Percentiles rank a stretch among this genome's conserved stretches.
phyloP scores from a whole-genome alignment of 2,113 vertebrate species.

The Potamarius usumacintae region DNA sequence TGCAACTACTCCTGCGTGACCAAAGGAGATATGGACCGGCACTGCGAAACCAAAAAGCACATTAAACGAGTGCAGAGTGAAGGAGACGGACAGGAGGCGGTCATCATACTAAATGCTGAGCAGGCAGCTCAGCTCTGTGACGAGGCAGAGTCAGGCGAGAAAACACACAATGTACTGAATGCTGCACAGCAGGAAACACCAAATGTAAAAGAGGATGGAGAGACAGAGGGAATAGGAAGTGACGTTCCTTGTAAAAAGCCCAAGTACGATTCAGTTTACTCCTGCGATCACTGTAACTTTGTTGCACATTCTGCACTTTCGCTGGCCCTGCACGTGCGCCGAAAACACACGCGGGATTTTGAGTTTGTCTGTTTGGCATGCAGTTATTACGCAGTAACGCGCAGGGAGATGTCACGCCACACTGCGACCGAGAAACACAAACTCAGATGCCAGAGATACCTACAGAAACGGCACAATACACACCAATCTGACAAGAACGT shows the following conservation, averaged over 20 bases:
- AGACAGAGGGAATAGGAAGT: conserved; percentile 43
- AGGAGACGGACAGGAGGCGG: conserved; percentile 46
- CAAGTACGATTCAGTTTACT: conserved; percentile 63
- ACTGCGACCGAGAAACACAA: conserved; percentile 91
- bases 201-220: conserved; percentile 37
- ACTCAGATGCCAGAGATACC: conserved; percentile 80
- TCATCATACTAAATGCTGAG: conserved; percentile 43
- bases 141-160: conserved; percentile 45
- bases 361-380: conserved; percentile 94
- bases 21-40: conserved; percentile 98
- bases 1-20: conserved; percentile 97
- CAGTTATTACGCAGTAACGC: conserved; percentile 90
- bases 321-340: conserved; percentile 86
- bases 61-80: conserved; percentile 80
- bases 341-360: conserved; percentile 91
- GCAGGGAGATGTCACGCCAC: conserved; percentile 89
- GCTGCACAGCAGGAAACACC: conserved; percentile 47
- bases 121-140: background rate
- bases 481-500: background rate
- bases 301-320: conserved; percentile 83
- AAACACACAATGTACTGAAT: background rate
- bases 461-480: conserved; percentile 50
- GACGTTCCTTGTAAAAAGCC: conserved; percentile 59
- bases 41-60: conserved; percentile 95
- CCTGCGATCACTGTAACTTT: conserved; percentile 83